Base-by-base conservation (phyloP, 2,797 vertebrate species). In the Botia kubotai region DNA sequence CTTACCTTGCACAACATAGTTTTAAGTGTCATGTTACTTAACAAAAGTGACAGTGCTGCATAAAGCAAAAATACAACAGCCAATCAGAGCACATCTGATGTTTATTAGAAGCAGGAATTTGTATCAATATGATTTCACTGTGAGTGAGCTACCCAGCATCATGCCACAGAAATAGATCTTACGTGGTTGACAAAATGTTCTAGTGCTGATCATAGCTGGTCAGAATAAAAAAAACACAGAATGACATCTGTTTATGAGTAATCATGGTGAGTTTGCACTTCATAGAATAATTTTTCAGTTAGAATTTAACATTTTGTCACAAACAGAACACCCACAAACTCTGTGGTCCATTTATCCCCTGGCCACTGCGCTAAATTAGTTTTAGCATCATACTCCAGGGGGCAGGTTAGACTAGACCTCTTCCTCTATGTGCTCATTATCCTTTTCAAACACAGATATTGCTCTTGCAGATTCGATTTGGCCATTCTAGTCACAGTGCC, bases 381-480 rank as follows among this genome's bases (percentile, higher is more conserved):
- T 85, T 84, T 67, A 63, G 68, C 74, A 23, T 70, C 50, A 21
- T 16, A 88, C 87, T 77, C 82, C 84, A 82, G 81, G 53, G 70
- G 68, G 73, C 81, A 73, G 86, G 84, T 68, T 66, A 73, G 71
- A 58, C 68, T 75, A 62, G 53, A 67, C 63, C 66, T 81, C 68
- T 80, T 21, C 63, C 79, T 82, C 63, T 69, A 55, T 79, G 55
- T 74, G 83, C 87, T 90, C 91, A 90, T 93, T 93, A 93, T 90
- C 90, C 89, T 82, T 81, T 91, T 87, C 84, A 87, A 89, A 92
- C 90, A 89, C 91, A 88, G 90, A 91, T 91, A 90, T 89, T 86
- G 65, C 90, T 91, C 88, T 90, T 89, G 89, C 91, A 86, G 93
- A 95, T 94, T 87, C 83, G 90, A 94, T 94, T 94, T 94, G 89